Base-by-base conservation (phyloP, 2,888 invertebrate genomes). In the Mesorhabditis spiculigera region DNA sequence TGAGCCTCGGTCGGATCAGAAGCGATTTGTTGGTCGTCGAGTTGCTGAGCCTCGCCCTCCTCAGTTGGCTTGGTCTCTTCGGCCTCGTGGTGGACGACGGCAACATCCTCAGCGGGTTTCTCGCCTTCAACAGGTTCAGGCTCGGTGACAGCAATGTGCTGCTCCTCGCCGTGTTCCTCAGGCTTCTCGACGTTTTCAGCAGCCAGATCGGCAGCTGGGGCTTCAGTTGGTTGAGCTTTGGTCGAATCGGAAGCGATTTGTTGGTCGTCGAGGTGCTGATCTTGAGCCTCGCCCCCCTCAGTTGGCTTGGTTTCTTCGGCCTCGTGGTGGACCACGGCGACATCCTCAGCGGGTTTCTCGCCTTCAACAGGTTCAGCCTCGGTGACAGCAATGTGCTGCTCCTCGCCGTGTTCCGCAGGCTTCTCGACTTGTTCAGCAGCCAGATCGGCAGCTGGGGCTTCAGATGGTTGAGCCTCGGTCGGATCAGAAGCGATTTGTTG, bases 1-100 rank as follows among this genome's bases (percentile, higher is more conserved):
- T 50, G 28, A 28, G 28, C n/a, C 1, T 50, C 58, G 8, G 10
- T 50, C 58, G 8, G 2, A 13, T 50, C 58, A 50, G n/a, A 10
- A 10, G n/a, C 58, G n/a, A n/a, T n/a, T 13, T 10, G 58, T n/a
- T n/a, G 10, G 8, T 50, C 58, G 8, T 50, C 58, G 58, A n/a
- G 10, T 50, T 10, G 58, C n/a, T 50, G 8, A 10, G 1, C 58
- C 58, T 50, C 58, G 58, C 10, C 8, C 58, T 50, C 58, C 58
- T 50, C 58, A 50, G 58, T n/a, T 50, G 58, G 58, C 58, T 50
- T 50, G n/a, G 58, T 50, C 58, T 50, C 58, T 50, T 50, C 58
- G n/a, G 58, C 58, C 8, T 13, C 58, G 8, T 10, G 58, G n/a
- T 10, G 10, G n/a, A n/a, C 58, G 10, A 13, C 58, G n/a, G 8